These are phyloP conservation scores for Crematogaster levior DNA, from an alignment of 2,888 invertebrate genomes.

Conservation along the genomic window DNA sequence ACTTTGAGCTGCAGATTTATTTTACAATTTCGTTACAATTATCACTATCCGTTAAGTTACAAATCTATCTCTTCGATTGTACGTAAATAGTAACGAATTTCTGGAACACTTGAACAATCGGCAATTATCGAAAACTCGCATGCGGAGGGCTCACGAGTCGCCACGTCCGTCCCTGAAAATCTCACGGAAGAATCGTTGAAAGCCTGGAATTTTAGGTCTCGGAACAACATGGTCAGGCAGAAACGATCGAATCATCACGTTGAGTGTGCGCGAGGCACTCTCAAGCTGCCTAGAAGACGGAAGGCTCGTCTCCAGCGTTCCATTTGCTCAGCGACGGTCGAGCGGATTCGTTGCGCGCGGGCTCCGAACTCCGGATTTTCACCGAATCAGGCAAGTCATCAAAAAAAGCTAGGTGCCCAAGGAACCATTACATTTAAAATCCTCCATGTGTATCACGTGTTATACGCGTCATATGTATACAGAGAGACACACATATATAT, in stretches of 20 bases:
- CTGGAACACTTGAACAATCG: not conserved
- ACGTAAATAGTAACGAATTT: not conserved
- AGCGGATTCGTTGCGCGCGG: not conserved
- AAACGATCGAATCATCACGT: not conserved
- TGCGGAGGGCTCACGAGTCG: no score
- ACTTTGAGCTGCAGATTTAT: not conserved
- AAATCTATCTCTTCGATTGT: not conserved
- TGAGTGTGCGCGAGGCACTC: constrained; percentile 15
- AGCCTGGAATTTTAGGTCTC: not conserved
- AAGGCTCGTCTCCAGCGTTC: not conserved
- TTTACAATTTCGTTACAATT: not conserved
- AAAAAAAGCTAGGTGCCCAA: not conserved
- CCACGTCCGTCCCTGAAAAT: not conserved
- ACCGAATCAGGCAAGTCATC: not conserved
- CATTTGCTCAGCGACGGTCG: not conserved
- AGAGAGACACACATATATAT: not conserved
- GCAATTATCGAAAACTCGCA: no score
- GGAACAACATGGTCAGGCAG: not conserved
- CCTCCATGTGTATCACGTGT: not conserved
- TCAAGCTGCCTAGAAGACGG: not conserved
- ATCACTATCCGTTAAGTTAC: not conserved
- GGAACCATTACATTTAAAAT: not conserved
- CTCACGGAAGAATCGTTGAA: not conserved
- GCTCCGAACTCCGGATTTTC: not conserved
- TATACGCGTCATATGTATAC: not conserved